A percentile compares a stretch with the other conserved stretches of the same genome.
Conservation (phyloP, 2,888 invertebrate species). For the Tenthredo distinguenda region DNA sequence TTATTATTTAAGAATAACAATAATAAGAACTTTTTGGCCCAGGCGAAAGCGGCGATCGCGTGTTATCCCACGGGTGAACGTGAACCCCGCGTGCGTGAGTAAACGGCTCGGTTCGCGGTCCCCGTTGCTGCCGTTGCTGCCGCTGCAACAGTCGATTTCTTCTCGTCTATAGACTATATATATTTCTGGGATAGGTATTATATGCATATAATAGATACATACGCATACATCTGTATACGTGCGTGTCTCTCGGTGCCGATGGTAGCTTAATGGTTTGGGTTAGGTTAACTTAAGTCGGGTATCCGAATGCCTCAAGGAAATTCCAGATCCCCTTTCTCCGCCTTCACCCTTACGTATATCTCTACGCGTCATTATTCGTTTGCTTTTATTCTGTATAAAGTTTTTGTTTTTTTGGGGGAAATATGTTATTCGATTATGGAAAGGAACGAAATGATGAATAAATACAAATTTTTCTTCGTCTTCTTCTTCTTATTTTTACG, state of each 20-base stretch:
- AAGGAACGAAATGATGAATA: not conserved
- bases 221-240: no score
- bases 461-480: not conserved
- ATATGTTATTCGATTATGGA: not conserved
- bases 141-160: not conserved
- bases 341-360: conserved; percentile 56
- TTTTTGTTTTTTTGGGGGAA: not conserved
- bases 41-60: conserved; percentile 69
- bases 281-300: conserved; percentile 4
- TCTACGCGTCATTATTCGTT: conserved; percentile 17
- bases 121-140: not conserved
- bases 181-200: not conserved
- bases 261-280: conserved; percentile 12
- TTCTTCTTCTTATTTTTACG: not conserved
- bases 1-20: conserved; percentile 76
- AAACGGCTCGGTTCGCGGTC: conserved; percentile 39
- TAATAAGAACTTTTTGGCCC: conserved; percentile 59
- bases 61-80: conserved; percentile 76
- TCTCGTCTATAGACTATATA: not conserved
- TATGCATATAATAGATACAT: no score
- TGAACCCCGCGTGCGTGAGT: conserved; percentile 47
- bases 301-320: conserved; percentile 72
- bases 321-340: conserved; percentile 65
- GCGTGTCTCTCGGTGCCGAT: conserved; percentile 18
- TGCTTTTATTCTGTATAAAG: not conserved